These are phyloP conservation scores for Microctenopoma lineatum DNA, from an alignment of 2,797 vertebrate species.

Conservation along the genomic window DNA sequence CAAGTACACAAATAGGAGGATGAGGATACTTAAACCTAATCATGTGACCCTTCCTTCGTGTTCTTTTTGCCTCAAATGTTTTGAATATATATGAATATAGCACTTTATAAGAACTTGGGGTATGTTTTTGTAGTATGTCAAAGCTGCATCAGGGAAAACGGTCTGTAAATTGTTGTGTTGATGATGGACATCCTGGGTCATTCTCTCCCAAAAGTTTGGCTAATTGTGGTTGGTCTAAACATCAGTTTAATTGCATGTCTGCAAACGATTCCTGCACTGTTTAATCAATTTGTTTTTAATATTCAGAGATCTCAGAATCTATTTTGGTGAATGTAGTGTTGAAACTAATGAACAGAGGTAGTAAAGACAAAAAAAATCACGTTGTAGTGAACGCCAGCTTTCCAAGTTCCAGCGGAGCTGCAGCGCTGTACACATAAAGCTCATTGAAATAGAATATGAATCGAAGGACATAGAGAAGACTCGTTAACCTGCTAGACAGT, in stretches of 20 bases:
- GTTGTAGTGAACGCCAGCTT: not conserved
- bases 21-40: constrained; percentile 16
- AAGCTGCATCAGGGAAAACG: too few species aligned
- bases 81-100: constrained; percentile 42
- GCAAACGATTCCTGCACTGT: constrained; percentile 1
- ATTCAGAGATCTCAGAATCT: constrained; percentile 8
- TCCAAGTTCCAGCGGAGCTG: constrained; percentile 1
- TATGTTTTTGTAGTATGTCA: not conserved
- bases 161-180: too few species aligned
- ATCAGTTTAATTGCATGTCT: constrained; percentile 13
- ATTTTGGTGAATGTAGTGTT: constrained; percentile 5
- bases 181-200: too few species aligned
- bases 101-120: not conserved
- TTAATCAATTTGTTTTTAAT: not conserved
- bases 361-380: not conserved
- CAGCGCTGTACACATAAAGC: not conserved
- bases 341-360: constrained; percentile 5
- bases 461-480: not conserved
- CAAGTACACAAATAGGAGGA: constrained; percentile 19
- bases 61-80: constrained; percentile 12
- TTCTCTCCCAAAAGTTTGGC: too few species aligned
- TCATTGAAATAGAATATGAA: constrained; percentile 7
- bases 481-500: constrained; percentile 1
- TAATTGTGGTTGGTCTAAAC: too few species aligned
- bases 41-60: not conserved